A percentile compares a stretch with the other conserved stretches of the same genome.
phyloP scores from a whole-genome alignment of 2,888 invertebrate species.

The Linnaemya tessellans region DNA sequence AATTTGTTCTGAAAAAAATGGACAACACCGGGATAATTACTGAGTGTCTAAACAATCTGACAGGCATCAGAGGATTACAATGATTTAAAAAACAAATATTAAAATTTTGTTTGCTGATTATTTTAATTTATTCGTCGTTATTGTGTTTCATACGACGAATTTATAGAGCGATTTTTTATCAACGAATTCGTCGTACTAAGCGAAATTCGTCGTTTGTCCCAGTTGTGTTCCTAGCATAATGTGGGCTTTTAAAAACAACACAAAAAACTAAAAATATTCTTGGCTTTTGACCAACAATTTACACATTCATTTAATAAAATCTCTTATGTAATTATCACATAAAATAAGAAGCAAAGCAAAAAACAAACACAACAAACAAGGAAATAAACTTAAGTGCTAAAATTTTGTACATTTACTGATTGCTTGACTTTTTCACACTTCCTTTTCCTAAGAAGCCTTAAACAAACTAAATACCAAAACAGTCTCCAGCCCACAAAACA shows the following conservation, averaged over 20 bases:
- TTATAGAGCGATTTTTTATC: too few species aligned
- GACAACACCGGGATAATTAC: too few species aligned
- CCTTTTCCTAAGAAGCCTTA: conserved; percentile 43
- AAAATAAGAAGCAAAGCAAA: conserved; percentile 1
- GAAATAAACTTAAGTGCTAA: conserved; percentile 73
- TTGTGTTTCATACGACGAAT: too few species aligned
- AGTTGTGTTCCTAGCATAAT: too few species aligned
- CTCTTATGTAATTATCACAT: conserved; percentile 69
- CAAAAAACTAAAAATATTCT: conserved; percentile 52
- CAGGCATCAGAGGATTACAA: too few species aligned
- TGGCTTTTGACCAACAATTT: conserved; percentile 67
- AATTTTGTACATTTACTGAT: conserved; percentile 72
- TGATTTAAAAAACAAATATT: too few species aligned
- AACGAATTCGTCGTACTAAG: too few species aligned
- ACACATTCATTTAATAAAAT: conserved; percentile 55
- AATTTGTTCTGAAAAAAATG: too few species aligned
- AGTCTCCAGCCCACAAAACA: conserved; percentile 56
- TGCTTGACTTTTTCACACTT: conserved; percentile 68
- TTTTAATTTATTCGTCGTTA: too few species aligned
- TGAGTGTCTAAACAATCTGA: too few species aligned
- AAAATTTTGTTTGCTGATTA: too few species aligned
- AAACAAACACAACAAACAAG: conserved; percentile 26
- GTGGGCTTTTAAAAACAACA: conserved; percentile 49
- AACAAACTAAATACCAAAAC: conserved; percentile 42
- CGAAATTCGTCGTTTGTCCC: too few species aligned